Evolutionary conservation across 2,797 vertebrate species (phyloP).

Genomic region (Sebastes minor): DNA sequence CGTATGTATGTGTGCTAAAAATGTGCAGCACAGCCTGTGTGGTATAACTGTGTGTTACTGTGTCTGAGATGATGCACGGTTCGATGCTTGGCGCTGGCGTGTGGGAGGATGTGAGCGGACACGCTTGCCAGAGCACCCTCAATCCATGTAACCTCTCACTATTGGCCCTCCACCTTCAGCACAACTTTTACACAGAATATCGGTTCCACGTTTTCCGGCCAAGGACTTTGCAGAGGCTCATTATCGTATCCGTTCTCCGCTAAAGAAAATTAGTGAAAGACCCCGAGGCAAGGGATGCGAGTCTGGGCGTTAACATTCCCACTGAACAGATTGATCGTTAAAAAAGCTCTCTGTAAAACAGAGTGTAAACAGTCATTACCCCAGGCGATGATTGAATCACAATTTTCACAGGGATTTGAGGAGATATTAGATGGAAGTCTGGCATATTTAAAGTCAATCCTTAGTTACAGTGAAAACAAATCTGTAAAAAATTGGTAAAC

Average conservation of each 20-base stretch:
- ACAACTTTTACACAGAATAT: constrained; percentile 30
- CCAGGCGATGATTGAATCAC: constrained; percentile 55
- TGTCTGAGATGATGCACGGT: constrained; percentile 31
- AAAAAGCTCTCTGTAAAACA: constrained; percentile 45
- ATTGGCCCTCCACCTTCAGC: constrained; percentile 45
- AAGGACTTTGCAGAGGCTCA: constrained; percentile 43
- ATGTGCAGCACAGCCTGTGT: background rate
- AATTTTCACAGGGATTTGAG: constrained; percentile 64
- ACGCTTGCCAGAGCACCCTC: constrained; percentile 47
- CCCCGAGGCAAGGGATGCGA: constrained; percentile 49
- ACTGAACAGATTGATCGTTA: constrained; percentile 54
- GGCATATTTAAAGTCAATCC: constrained; percentile 63
- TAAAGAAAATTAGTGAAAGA: constrained; percentile 45
- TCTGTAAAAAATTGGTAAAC: constrained; percentile 38
- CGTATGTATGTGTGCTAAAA: background rate
- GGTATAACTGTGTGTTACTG: constrained; percentile 1
- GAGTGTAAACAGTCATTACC: constrained; percentile 73
- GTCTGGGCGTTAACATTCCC: constrained; percentile 51
- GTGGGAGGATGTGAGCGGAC: constrained; percentile 60
- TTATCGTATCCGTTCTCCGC: constrained; percentile 38
- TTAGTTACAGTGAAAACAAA: constrained; percentile 63
- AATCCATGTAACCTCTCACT: constrained; percentile 60
- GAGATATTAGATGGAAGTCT: constrained; percentile 67
- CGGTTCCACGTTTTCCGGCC: constrained; percentile 29
- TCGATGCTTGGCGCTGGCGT: constrained; percentile 16